Evolutionary conservation across 2,888 invertebrate genomes (phyloP).

Genomic region (Pinctada fucata): DNA sequence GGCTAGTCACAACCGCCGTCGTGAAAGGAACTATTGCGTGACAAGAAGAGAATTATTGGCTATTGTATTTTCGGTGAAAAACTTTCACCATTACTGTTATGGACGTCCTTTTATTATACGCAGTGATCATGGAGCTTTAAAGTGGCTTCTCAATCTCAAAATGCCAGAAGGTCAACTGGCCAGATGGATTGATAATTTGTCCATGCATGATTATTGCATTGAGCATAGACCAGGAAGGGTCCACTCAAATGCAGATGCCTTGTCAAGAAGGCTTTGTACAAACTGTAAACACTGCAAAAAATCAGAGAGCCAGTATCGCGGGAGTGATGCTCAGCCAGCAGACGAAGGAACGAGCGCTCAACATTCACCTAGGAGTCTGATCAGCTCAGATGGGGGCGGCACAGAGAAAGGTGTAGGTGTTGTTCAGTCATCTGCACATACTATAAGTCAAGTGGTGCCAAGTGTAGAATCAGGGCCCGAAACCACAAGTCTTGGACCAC

Average conservation of each 20-base stretch:
- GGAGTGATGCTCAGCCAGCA: not conserved
- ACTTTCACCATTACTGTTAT: slow-evolving; percentile 23
- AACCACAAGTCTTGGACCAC: not conserved
- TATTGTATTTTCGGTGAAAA: too few relatives aligned
- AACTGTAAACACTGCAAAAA: not conserved
- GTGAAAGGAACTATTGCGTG: too few relatives aligned
- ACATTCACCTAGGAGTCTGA: not conserved
- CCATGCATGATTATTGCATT: slow-evolving; percentile 23
- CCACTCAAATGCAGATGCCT: slow-evolving; percentile 38
- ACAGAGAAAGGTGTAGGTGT: not conserved
- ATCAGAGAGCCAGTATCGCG: not conserved
- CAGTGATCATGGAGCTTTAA: slow-evolving; percentile 12
- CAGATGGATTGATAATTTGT: slow-evolving; percentile 5
- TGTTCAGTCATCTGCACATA: not conserved
- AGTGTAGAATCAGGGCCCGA: not conserved
- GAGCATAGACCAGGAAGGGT: slow-evolving; percentile 31
- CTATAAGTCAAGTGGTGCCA: not conserved
- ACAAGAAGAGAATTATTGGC: too few relatives aligned
- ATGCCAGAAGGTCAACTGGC: slow-evolving; percentile 40
- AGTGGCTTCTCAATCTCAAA: slow-evolving; percentile 38
- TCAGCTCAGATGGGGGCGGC: not conserved
- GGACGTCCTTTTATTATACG: slow-evolving; percentile 25
- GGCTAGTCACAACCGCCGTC: too few relatives aligned
- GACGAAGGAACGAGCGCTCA: not conserved
- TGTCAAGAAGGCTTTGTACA: slow-evolving; percentile 36